Base-by-base conservation (phyloP, 2,888 invertebrate genomes). In the Euplexia lucipara region DNA sequence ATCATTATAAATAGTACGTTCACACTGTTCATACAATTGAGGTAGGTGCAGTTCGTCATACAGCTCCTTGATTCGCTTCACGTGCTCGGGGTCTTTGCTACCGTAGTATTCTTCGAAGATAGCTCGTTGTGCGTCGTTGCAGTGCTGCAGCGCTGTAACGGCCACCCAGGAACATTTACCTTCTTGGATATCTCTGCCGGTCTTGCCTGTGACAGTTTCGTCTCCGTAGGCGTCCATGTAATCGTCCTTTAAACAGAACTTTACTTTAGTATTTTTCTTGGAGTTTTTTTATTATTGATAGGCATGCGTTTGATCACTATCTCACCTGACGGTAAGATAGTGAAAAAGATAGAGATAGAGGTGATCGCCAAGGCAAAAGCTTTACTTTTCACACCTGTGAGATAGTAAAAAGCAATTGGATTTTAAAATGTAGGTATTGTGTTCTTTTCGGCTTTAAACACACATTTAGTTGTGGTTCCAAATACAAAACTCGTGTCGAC, bases 111-210 rank as follows among this genome's bases (percentile, higher is more conserved):
- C 96, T 82, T 96, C 91, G 49, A 88, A 88, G 7, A 81, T 66
- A 2, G 66, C 67, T 61, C 96, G 95, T 84, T 98, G 98, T 14
- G 95, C 93, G 0, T 96, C 92, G 51, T 95, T 96, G n/a, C 97
- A 97, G 52, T 96, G 95, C 89, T 98, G 97, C 71, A 98, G 95
- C 32, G 98, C 98, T 30, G 97, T 97, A 2, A 98, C 97, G 1
- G 97, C 96, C 34, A 98, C 91, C 99, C 99, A 99, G 0, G 98
- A 96, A 90, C 99, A 99, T 92, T 99, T 99, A 42, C 98, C 98
- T 83, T 98, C 98, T 88, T 97, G 96, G 79, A 99, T 99, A 86
- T 99, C 99, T 0, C 97, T 97, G 7, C 98, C 97, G 0, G 1
- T 32, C 14, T 74, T 74, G 3, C 66, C 60, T 0, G 30, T 53